Base-by-base conservation (phyloP, 2,797 vertebrate genomes). In the Trachurus trachurus region DNA sequence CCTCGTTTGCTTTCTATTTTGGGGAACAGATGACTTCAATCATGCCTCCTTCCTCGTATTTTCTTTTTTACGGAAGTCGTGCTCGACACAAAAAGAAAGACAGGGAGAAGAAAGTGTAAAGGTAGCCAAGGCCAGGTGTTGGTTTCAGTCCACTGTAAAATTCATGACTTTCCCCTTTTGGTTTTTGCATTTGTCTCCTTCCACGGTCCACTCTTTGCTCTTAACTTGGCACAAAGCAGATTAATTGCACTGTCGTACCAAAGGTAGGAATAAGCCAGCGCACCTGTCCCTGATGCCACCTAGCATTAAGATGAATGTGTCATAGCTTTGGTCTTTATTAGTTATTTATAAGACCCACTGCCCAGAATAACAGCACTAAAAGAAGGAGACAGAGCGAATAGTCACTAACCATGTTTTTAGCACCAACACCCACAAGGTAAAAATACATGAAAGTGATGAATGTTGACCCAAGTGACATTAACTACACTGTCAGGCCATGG, bases 91-190 rank as follows among this genome's bases (percentile, higher is more conserved):
- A 26, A 26, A 37, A 40, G 26, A 71, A 15, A 44, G 13, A 54
- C 9, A 54, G 5, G 31, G 70, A 47, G 29, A 44, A 58, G 56
- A 62, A 57, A 45, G 54, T 40, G 62, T 71, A 82, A 83, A 87
- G 67, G 81, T 83, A 77, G 19, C 71, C 52, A 74, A 87, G 89
- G 88, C 90, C 86, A 87, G 84, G 65, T 21, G 74, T 65, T 31
- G 66, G 79, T 82, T 86, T 45, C 58, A 81, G 68, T 89, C 86
- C 84, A 80, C 88, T 94, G 87, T 83, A 93, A 93, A 93, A 94
- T 94, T 93, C 85, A 94, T 93, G 90, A 92, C 89, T 90, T 92
- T 85, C 91, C 83, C 68, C 88, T 90, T 26, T 91, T 89, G 82
- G 74, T 87, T 89, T 91, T 87, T 79, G 34, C 90, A 92, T 93